Base-by-base conservation (phyloP, 2,797 vertebrate species). In the Alauda arvensis region DNA sequence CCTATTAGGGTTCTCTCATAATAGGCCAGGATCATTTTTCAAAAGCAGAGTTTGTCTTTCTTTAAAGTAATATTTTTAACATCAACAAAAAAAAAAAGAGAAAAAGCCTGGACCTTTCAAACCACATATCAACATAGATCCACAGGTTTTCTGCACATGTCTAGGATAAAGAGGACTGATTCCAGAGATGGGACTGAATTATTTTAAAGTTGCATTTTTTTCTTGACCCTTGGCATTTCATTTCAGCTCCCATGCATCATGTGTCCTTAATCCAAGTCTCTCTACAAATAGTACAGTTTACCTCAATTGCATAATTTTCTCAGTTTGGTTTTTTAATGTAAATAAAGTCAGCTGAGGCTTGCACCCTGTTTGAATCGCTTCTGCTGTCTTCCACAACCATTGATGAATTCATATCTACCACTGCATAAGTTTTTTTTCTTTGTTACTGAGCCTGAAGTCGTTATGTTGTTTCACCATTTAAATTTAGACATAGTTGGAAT, bases 81-180 rank as follows among this genome's bases (percentile, higher is more conserved):
- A 77, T 39, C 8, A 88, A 21, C 3, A 14, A 59, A 5, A 10
- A 37, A 10, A 26, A 43, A 10, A 40, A 13, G 4, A 23, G 23
- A n/a, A 52, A 51, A 23, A 2, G 51, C 10, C 23, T 2, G 1
- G 20, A 76, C 74, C 75, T 93, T 95, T 93, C 92, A 95, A 96
- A 87, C 49, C 43, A 42, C 61, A 17, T 4, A 1, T 33, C 48
- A 53, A 69, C 55, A 45, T 62, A 70, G 88, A 86, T 74, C 40
- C 33, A 76, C 91, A 96, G 89, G 83, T 96, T 97, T 96, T 95
- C 90, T 93, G 87, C 92, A 93, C 42, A 79, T 94, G 84, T 95
- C 31, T 75, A 49, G 52, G 40, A 6, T 82, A 93, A 94, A 71
- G 92, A 83, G 74, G 66, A 83, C 68, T 85, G 69, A 91, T 92